Conservation (phyloP, 1,140 invertebrate species). For the Drosophila asahinai region DNA sequence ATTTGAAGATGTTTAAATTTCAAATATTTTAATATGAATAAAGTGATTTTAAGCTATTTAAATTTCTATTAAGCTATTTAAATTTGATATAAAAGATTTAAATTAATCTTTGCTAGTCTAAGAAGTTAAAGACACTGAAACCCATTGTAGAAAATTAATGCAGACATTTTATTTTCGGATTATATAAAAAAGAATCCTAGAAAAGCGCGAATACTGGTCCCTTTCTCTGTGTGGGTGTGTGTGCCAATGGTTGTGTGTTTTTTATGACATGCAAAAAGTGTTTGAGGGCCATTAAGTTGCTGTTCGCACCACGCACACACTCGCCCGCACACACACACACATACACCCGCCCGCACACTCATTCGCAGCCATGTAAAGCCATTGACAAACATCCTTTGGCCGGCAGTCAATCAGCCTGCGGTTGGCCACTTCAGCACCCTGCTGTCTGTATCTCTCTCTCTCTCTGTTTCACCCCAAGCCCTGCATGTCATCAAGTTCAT, state of each 20-base stretch:
- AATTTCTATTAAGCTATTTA: not conserved
- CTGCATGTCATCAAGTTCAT: constrained; percentile 75
- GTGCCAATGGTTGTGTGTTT: constrained; percentile 64
- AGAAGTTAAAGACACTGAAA: not conserved
- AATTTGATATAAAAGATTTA: not conserved
- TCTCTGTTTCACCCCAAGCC: constrained; percentile 13
- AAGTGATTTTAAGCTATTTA: not conserved
- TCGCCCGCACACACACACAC: constrained; percentile 20
- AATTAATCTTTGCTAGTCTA: not conserved
- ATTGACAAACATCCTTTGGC: constrained; percentile 40
- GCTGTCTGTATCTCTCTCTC: constrained; percentile 10
- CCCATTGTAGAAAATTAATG: no score
- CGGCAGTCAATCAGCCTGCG: constrained; percentile 40
- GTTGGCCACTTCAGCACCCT: constrained; percentile 39
- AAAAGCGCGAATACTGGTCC: not conserved
- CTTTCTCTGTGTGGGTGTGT: constrained; percentile 26
- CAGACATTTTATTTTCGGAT: no score
- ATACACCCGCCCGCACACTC: constrained; percentile 14
- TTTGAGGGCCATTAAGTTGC: constrained; percentile 80
- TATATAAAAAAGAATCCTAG: not conserved
- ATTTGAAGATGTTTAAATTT: not conserved
- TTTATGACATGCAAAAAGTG: constrained; percentile 82
- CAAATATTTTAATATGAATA: not conserved
- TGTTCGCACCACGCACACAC: constrained; percentile 63
- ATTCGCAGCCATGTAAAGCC: constrained; percentile 39